Base-by-base conservation (phyloP, 1,140 invertebrate species). In the Pollicipes pollicipes region DNA sequence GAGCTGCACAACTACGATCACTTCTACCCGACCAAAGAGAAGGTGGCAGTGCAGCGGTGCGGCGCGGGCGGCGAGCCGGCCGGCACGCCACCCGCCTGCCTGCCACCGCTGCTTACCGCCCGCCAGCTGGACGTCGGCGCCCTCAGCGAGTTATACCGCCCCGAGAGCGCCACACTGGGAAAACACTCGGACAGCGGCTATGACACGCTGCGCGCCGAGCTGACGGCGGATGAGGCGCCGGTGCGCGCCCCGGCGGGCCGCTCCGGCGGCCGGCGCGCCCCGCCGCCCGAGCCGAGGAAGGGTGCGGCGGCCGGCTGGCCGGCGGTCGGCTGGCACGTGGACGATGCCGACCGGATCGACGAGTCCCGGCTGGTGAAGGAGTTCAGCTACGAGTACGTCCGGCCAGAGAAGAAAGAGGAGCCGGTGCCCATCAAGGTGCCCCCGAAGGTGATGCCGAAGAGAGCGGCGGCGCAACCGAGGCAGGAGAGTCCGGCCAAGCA, bases 181-280 rank as follows among this genome's bases (percentile, higher is more conserved):
- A 77, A 80, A 73, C 73, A 76, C 70, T 75, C 75, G 8, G 79
- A 80, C 70, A 80, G 78, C 76, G 79, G 79, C 17, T 80, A 80
- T 68, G 79, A 80, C 72, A 80, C 79, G 27, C 73, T 81, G 45
- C 75, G 76, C 30, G 73, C 72, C 21, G 75, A 75, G 71, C 68
- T 74, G 35, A 69, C 45, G 2, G 45, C 13, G 13, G 45, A 58
- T 21, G 45, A 58, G 45, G 45, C 45, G 45, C 45, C 45, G 45
- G 45, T 21, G 2, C 45, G 45, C 13, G 45, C 45, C 2, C 45
- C 13, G 45, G 24, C 13, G 13, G 45, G 45, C 2, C 45, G 45
- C 45, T 10, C 45, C 45, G 45, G 13, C 45, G 45, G 45, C 8
- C 45, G 45, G 13, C 45, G 45, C 45, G 13, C 45, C 10, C 13